These are phyloP conservation scores for Megaceryle torquata DNA, from an alignment of 2,113 vertebrate genomes.

Conservation along the genomic window DNA sequence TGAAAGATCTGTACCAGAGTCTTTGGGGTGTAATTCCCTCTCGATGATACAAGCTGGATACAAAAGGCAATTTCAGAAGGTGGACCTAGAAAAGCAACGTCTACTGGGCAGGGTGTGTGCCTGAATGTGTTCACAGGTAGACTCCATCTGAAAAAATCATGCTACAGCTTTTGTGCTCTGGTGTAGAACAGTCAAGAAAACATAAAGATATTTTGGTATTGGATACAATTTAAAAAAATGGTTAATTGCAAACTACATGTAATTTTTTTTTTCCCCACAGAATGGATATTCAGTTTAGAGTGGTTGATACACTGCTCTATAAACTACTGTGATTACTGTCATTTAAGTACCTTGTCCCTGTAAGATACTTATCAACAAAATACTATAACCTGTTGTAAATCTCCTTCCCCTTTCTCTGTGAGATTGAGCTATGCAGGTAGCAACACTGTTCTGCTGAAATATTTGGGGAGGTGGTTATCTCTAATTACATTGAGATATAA, in stretches of 20 bases:
- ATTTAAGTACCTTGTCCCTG: neutral
- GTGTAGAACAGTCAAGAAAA: neutral
- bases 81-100: neutral
- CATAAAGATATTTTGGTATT: neutral
- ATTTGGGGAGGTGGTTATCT: neutral
- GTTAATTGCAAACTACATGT: neutral
- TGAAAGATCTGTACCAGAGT: conserved; percentile 1
- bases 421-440: neutral
- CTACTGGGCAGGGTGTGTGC: neutral
- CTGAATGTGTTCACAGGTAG: neutral
- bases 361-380: neutral
- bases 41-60: neutral
- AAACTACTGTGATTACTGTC: neutral
- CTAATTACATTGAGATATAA: neutral
- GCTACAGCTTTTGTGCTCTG: neutral
- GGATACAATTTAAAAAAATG: neutral
- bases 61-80: neutral
- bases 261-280: neutral
- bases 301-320: neutral
- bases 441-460: neutral
- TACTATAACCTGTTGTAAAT: neutral
- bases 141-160: neutral
- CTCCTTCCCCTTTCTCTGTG: neutral
- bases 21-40: conserved; percentile 2
- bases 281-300: neutral